phyloP scores from a whole-genome alignment of 2,113 vertebrate genomes.

The Dermatemys mawii region DNA sequence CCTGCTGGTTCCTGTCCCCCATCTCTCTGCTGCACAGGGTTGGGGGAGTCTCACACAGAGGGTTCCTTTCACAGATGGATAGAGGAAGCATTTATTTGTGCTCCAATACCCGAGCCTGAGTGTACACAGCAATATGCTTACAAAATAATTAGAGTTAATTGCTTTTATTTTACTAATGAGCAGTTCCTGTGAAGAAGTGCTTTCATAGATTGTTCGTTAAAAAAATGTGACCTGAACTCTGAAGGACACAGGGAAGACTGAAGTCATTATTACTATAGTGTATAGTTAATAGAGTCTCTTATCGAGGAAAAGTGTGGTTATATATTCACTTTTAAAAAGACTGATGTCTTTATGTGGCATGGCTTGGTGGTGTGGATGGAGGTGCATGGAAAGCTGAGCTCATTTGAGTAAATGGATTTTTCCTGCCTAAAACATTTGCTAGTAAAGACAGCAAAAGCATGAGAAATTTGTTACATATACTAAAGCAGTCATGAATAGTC shows the following conservation, averaged over 20 bases:
- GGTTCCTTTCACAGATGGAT: neutral
- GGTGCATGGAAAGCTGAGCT: neutral
- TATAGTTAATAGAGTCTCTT: neutral
- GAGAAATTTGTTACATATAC: neutral
- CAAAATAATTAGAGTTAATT: neutral
- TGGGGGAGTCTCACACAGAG: neutral
- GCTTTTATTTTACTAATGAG: neutral
- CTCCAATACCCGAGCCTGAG: neutral
- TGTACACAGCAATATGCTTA: neutral
- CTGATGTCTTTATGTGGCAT: neutral
- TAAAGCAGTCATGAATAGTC: neutral
- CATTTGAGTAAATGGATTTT: neutral
- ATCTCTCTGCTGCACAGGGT: neutral
- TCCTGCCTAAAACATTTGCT: neutral
- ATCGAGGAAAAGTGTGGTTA: neutral
- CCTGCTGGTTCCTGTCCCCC: too few relatives aligned
- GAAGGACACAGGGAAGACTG: neutral
- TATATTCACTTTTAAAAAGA: neutral
- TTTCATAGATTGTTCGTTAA: neutral
- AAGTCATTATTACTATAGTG: neutral
- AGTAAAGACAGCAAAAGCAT: neutral
- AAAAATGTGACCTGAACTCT: neutral
- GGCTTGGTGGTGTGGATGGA: neutral
- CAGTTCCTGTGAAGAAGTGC: neutral
- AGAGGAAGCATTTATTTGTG: neutral